Evolutionary conservation across 2,888 invertebrate species (phyloP), one percentile per base, ranked within the genome.

Genomic region (Yponomeuta plumbellus): DNA sequence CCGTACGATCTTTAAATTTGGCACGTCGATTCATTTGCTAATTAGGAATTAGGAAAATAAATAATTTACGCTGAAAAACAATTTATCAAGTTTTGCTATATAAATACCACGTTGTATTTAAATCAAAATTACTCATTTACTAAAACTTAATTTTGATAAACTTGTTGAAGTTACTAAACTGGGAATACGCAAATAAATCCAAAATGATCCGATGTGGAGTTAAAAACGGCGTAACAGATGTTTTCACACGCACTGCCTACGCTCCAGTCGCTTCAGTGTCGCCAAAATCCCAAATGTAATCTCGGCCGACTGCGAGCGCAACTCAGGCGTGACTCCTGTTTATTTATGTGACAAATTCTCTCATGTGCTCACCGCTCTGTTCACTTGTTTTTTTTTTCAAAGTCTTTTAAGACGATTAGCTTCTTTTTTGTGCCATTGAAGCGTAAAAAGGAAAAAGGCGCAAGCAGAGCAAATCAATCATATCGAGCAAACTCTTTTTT

Each of bases 301-400:
- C 88, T 86, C 83, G 79, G 77, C 78, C 83, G 84, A 84, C 86
- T 85, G 80, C 75, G 83, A 81, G 74, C 77, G 63, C 83, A 81
- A 85, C 85, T 88, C 84, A 79, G 85, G 83, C 87, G 81, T 83
- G 76, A 73, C 81, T 80, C 81, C 81, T 86, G 87, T 88, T 90
- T 89, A 90, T 88, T 89, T 89, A 88, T 85, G 87, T 86, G 88
- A 88, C 88, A 87, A 88, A 88, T 88, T 89, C 85, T 81, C 81
- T 84, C 84, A 81, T 80, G 79, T 80, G 78, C 77, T 83, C 76
- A 78, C 76, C 80, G 77, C 78, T 74, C 71, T 74, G 71, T 72
- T 73, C 73, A 77, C 78, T 74, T 74, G 73, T 76, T 71, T 80
- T 78, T 77, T 69, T 67, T 67, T 66, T 69, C 72, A 70, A 52